phyloP scores from a whole-genome alignment of 2,797 vertebrate genomes.

The Rhinophrynus dorsalis region DNA sequence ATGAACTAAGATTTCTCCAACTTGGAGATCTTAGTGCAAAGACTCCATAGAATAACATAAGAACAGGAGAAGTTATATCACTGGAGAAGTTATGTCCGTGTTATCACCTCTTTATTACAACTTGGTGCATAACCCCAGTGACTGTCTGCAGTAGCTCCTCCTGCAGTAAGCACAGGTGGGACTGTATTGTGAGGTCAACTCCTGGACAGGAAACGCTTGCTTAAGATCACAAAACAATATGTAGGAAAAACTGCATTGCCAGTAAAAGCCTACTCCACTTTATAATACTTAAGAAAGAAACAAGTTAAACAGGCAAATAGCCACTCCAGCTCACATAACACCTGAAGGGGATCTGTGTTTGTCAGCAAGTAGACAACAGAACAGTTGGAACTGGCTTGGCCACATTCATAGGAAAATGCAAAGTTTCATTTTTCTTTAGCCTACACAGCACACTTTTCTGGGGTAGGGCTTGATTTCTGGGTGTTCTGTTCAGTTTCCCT shows the following conservation, averaged over 20 bases:
- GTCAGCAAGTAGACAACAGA: conserved; percentile 66
- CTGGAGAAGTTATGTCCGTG: no score
- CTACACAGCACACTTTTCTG: conserved; percentile 15
- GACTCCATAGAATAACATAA: no score
- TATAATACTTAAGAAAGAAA: conserved; percentile 61
- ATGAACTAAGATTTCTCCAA: no score
- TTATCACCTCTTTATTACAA: no score
- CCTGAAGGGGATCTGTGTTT: conserved; percentile 74
- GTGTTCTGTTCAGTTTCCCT: background rate
- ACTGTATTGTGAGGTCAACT: conserved; percentile 3
- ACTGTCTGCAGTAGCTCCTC: no score
- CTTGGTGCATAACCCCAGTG: no score
- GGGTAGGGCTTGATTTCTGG: conserved; percentile 1
- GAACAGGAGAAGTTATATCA: no score
- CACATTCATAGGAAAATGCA: conserved; percentile 70
- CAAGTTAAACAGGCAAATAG: conserved; percentile 77
- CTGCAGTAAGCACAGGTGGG: conserved; percentile 13
- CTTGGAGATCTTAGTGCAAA: no score
- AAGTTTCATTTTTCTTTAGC: conserved; percentile 50
- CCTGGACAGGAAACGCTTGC: conserved; percentile 26
- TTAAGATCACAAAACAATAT: conserved; percentile 35
- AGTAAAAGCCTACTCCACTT: conserved; percentile 13
- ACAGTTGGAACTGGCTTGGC: conserved; percentile 71
- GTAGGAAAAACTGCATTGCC: conserved; percentile 14
- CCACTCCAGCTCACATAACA: conserved; percentile 70